Conservation (phyloP, 2,113 vertebrate genomes). For the Leptodactylus fuscus region DNA sequence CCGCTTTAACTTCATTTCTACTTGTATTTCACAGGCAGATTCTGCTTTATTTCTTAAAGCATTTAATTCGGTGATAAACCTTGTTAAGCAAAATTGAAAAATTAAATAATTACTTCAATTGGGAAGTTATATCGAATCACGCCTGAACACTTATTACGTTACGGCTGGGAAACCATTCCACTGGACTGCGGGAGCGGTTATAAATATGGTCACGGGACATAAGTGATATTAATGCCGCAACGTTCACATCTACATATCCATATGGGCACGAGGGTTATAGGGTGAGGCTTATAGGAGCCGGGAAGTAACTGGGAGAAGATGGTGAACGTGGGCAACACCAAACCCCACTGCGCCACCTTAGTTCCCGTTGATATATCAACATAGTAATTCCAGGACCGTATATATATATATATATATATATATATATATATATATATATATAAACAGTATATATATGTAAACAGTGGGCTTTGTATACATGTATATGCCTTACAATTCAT, state of each 20-base stretch:
- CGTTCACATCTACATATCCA: not conserved
- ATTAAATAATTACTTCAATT: slow-evolving; percentile 44
- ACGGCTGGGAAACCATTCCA: not conserved
- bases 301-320: too few relatives aligned
- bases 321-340: too few relatives aligned
- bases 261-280: too few relatives aligned
- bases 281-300: too few relatives aligned
- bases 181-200: not conserved
- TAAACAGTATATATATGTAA: too few relatives aligned
- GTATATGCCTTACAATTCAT: not conserved
- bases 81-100: slow-evolving; percentile 39
- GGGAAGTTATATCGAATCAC: slow-evolving; percentile 28
- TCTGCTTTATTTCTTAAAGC: slow-evolving; percentile 37
- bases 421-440: too few relatives aligned
- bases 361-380: too few relatives aligned
- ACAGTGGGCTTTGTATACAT: too few relatives aligned
- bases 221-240: not conserved
- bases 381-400: too few relatives aligned
- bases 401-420: too few relatives aligned
- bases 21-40: slow-evolving; percentile 43
- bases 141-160: slow-evolving; percentile 16
- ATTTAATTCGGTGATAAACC: slow-evolving; percentile 48
- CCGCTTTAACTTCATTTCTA: slow-evolving; percentile 42
- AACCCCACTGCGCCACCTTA: too few relatives aligned
- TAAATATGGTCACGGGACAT: not conserved